These are phyloP conservation scores for Limenitis camilla DNA, from an alignment of 2,888 invertebrate genomes.

Conservation along the genomic window DNA sequence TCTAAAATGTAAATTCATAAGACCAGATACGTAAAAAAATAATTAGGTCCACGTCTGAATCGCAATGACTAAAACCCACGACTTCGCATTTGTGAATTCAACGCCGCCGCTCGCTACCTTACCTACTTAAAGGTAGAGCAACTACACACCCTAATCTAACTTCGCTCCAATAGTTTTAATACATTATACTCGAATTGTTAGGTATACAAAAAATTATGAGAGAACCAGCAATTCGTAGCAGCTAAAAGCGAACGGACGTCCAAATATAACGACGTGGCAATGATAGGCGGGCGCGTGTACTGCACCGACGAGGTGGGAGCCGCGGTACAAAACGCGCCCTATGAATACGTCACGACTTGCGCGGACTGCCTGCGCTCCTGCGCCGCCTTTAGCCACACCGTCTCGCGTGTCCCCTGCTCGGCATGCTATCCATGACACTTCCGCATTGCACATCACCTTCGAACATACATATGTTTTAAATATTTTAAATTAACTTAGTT, in stretches of 20 bases:
- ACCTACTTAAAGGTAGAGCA: neutral
- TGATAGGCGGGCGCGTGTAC: constrained; percentile 46
- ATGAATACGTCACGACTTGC: constrained; percentile 39
- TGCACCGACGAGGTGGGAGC: constrained; percentile 44
- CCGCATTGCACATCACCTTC: constrained; percentile 61
- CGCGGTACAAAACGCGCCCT: constrained; percentile 47
- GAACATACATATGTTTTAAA: too few species aligned
- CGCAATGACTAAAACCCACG: too few species aligned
- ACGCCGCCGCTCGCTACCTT: too few species aligned
- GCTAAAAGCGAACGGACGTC: constrained; percentile 58
- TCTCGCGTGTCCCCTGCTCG: constrained; percentile 33
- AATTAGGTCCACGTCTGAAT: too few species aligned
- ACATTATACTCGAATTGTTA: too few species aligned
- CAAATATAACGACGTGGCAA: constrained; percentile 58
- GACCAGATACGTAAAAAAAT: too few species aligned
- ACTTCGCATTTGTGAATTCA: too few species aligned
- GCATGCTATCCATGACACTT: constrained; percentile 37
- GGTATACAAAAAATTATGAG: constrained; percentile 6
- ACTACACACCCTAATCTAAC: neutral
- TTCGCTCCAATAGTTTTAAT: constrained; percentile 34
- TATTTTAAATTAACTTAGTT: too few species aligned
- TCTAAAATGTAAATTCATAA: too few species aligned
- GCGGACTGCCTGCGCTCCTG: constrained; percentile 40
- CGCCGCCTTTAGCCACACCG: constrained; percentile 37
- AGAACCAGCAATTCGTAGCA: constrained; percentile 57